A percentile compares a stretch with the other conserved stretches of the same genome.
Conservation (phyloP, 1,140 invertebrate species). For the Homarus americanus region DNA sequence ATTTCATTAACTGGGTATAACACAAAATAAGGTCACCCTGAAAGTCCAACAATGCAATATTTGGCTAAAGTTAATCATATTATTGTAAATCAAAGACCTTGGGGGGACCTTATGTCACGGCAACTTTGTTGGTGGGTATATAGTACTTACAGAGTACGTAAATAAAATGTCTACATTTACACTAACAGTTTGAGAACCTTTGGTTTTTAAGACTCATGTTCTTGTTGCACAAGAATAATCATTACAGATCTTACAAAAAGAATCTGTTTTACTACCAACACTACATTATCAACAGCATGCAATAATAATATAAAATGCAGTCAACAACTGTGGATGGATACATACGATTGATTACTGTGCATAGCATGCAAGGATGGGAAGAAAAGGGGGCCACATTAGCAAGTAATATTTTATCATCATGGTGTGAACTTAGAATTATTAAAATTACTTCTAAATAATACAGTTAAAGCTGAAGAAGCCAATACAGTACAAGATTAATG, state of each 20-base stretch:
- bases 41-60: no score
- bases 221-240: no score
- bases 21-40: no score
- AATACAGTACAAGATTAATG: neutral
- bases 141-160: no score
- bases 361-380: slow-evolving; percentile 24
- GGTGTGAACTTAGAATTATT: neutral
- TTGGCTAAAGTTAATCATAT: no score
- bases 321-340: slow-evolving; percentile 26
- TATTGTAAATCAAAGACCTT: no score
- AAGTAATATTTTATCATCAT: neutral
- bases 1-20: no score
- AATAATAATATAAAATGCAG: neutral
- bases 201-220: no score
- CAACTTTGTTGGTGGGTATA: no score
- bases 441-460: neutral
- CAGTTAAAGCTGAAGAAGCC: neutral
- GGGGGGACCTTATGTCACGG: no score
- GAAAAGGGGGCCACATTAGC: neutral
- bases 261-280: neutral
- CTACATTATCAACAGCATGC: neutral
- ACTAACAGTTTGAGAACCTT: no score
- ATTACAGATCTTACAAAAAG: neutral
- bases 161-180: no score
- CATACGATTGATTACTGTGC: slow-evolving; percentile 61